Conservation (phyloP, 2,113 vertebrate genomes). For the Rhipidura dahli region DNA sequence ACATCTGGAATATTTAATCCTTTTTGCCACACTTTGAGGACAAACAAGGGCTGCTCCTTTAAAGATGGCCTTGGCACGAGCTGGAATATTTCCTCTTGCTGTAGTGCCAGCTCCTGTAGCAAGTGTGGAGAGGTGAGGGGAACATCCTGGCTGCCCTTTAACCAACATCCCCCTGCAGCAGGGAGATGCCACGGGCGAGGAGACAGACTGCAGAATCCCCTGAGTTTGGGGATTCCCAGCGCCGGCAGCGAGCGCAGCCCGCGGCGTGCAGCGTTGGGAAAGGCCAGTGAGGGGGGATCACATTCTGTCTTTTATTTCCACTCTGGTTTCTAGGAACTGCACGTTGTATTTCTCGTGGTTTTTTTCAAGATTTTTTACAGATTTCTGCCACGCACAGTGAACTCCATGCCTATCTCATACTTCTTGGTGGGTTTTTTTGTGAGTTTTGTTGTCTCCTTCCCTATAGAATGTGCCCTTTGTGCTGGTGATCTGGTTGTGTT, state of each 20-base stretch:
- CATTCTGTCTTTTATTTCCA: background rate
- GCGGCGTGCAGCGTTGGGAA: background rate
- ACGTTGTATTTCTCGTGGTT: background rate
- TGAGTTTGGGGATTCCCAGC: background rate
- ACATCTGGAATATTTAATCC: background rate
- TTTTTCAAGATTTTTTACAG: background rate
- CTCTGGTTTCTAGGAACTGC: background rate
- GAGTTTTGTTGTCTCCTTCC: background rate
- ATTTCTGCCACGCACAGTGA: background rate
- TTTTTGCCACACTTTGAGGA: background rate
- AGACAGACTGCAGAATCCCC: background rate
- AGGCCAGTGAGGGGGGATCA: background rate
- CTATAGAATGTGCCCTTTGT: background rate
- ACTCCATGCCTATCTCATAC: accelerated
- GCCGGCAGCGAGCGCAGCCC: background rate
- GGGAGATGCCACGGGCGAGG: background rate
- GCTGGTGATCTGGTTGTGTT: background rate
- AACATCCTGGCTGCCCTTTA: background rate
- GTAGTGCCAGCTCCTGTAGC: background rate
- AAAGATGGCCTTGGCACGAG: background rate
- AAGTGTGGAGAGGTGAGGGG: background rate
- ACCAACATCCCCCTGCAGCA: background rate
- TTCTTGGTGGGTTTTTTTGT: background rate
- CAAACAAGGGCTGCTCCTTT: background rate
- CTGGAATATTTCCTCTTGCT: background rate